These are phyloP conservation scores for Archaeoteleia sp. DNA, from an alignment of 2,888 invertebrate species.

Conservation along the genomic window DNA sequence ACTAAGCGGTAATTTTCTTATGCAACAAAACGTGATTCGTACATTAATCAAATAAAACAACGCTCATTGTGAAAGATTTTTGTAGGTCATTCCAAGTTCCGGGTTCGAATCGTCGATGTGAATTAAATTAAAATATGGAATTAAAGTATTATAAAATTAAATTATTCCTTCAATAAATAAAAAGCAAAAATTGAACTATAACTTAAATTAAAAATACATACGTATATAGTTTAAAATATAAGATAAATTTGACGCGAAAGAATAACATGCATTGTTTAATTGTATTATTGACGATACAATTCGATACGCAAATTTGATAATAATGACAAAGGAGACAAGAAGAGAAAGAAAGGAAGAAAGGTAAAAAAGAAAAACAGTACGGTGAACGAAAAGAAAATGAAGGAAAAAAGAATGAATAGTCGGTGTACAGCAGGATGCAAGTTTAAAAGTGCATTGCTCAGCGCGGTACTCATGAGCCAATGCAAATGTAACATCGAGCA, in stretches of 20 bases:
- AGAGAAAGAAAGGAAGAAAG: neutral
- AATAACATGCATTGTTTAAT: constrained; percentile 4
- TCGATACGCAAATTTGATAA: constrained; percentile 1
- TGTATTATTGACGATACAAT: neutral
- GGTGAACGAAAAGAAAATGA: neutral
- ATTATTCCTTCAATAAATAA: no score
- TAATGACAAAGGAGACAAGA: neutral
- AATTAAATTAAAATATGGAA: no score
- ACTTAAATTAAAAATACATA: no score
- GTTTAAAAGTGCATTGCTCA: constrained; percentile 33
- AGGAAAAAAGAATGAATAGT: constrained; percentile 7
- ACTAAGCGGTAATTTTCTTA: no score
- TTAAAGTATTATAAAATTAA: no score
- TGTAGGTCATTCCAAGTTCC: no score
- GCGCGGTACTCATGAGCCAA: constrained; percentile 43
- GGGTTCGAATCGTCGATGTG: no score
- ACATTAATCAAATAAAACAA: no score
- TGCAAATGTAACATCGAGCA: constrained; percentile 44
- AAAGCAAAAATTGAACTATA: no score
- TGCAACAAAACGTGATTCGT: no score
- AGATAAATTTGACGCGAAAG: neutral
- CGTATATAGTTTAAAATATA: no score
- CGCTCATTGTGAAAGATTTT: no score
- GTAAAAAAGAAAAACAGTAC: neutral
- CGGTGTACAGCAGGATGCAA: constrained; percentile 15